phyloP scores from a whole-genome alignment of 2,888 invertebrate species.

The Cephus runcator region DNA sequence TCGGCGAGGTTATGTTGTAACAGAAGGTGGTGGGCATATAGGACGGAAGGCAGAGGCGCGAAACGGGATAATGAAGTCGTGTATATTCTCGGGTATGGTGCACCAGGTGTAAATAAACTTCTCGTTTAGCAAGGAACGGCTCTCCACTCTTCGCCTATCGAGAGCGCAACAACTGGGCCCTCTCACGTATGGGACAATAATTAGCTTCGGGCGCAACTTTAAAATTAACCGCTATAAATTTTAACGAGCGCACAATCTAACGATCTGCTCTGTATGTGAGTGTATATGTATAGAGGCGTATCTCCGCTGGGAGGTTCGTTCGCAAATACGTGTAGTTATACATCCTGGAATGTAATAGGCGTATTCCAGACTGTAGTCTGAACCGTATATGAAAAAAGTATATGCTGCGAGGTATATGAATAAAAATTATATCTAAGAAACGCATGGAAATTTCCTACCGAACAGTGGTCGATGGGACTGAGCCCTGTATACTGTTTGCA shows the following conservation, averaged over 20 bases:
- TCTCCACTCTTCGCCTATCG: not conserved
- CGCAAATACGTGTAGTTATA: not conserved
- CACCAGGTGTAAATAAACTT: conserved; percentile 35
- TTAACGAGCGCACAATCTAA: conserved; percentile 3
- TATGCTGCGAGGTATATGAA: not conserved
- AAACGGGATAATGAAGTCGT: conserved; percentile 32
- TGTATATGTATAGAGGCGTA: not conserved
- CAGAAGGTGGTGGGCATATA: not conserved
- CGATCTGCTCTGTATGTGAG: not conserved
- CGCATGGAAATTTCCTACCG: too few species aligned
- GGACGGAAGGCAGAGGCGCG: conserved; percentile 16
- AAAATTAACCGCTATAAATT: conserved; percentile 43
- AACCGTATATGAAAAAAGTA: not conserved
- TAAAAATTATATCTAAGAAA: too few species aligned
- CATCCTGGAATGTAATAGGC: not conserved
- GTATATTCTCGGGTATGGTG: conserved; percentile 23
- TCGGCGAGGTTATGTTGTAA: not conserved
- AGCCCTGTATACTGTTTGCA: too few species aligned
- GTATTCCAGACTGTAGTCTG: not conserved
- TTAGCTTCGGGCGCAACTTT: conserved; percentile 34
- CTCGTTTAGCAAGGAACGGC: conserved; percentile 20
- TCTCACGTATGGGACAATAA: conserved; percentile 31
- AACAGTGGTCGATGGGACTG: too few species aligned
- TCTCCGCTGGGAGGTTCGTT: not conserved
- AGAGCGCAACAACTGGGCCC: conserved; percentile 13